A percentile compares a stretch with the other conserved stretches of the same genome.
Conservation (phyloP, 1,140 invertebrate genomes). For the Drosophila kepulauana region DNA sequence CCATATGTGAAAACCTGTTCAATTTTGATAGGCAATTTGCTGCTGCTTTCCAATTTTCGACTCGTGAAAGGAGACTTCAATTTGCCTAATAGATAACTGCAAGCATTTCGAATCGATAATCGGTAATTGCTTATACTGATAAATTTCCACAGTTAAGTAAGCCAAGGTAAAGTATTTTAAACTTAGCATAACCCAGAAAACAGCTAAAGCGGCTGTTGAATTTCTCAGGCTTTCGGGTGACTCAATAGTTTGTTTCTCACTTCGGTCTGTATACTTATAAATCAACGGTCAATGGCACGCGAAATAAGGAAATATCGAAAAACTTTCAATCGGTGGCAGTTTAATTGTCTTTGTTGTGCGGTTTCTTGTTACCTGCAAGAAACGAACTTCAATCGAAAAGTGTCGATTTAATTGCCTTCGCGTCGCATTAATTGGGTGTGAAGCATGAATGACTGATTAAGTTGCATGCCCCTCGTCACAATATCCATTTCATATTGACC, state of each 20-base stretch:
- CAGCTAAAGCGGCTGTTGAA: conserved; percentile 14
- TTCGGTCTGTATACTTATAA: not conserved
- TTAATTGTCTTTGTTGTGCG: conserved; percentile 25
- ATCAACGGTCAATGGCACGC: conserved; percentile 43
- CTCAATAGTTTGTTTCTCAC: conserved; percentile 5
- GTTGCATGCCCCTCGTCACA: conserved; percentile 17
- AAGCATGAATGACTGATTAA: conserved; percentile 63
- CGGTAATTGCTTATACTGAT: conserved; percentile 14
- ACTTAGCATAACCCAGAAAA: not conserved
- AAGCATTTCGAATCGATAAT: conserved; percentile 32
- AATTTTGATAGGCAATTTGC: not conserved
- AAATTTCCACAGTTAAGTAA: not conserved
- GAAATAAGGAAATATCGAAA: conserved; percentile 15
- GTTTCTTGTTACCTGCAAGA: conserved; percentile 17
- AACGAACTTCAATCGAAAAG: conserved; percentile 9
- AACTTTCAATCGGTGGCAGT: conserved; percentile 20
- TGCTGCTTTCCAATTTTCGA: not conserved
- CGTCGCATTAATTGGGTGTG: conserved; percentile 61
- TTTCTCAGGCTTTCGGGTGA: conserved; percentile 23
- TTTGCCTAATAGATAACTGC: not conserved
- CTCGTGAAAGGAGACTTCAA: not conserved
- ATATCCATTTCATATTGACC: conserved; percentile 8
- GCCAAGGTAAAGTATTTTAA: conserved; percentile 15
- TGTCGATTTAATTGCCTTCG: conserved; percentile 64
- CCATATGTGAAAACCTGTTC: not conserved